phyloP scores from a whole-genome alignment of 2,888 invertebrate species.

The Cheilosia impressa region DNA sequence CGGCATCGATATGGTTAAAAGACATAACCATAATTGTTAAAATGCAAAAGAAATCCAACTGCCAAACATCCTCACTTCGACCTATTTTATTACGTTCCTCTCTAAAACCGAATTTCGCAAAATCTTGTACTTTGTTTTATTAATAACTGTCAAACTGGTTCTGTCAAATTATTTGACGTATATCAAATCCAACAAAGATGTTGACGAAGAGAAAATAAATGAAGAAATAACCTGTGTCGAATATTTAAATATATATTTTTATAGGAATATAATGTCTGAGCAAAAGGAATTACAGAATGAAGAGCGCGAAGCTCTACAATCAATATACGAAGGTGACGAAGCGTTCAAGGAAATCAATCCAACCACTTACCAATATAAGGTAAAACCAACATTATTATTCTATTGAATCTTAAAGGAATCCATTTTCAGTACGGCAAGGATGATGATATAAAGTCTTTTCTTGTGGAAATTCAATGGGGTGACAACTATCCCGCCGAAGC shows the following conservation, averaged over 20 bases:
- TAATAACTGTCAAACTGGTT: neutral
- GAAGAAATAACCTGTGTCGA: slow-evolving; percentile 11
- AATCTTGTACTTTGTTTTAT: slow-evolving; percentile 26
- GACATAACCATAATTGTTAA: neutral
- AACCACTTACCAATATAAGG: slow-evolving; percentile 96
- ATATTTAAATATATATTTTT: slow-evolving; percentile 26
- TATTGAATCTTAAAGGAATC: slow-evolving; percentile 18
- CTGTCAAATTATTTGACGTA: slow-evolving; percentile 35
- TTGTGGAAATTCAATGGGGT: slow-evolving; percentile 95
- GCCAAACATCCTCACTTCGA: no score
- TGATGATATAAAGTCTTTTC: slow-evolving; percentile 90
- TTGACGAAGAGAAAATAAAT: slow-evolving; percentile 54
- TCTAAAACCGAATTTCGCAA: neutral
- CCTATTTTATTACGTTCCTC: slow-evolving; percentile 20
- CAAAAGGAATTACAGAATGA: slow-evolving; percentile 90
- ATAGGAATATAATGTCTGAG: slow-evolving; percentile 84
- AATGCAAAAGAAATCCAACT: neutral
- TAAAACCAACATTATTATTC: slow-evolving; percentile 81
- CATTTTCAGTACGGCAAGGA: slow-evolving; percentile 90
- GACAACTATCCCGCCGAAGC: slow-evolving; percentile 92
- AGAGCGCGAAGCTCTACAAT: slow-evolving; percentile 94
- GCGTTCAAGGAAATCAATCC: slow-evolving; percentile 92
- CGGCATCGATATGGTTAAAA: no score
- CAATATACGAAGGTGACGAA: slow-evolving; percentile 97
- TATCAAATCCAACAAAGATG: slow-evolving; percentile 29